A percentile compares a stretch with the other conserved stretches of the same genome.
phyloP scores from a whole-genome alignment of 2,888 invertebrate genomes.

The Brachycybe producta region DNA sequence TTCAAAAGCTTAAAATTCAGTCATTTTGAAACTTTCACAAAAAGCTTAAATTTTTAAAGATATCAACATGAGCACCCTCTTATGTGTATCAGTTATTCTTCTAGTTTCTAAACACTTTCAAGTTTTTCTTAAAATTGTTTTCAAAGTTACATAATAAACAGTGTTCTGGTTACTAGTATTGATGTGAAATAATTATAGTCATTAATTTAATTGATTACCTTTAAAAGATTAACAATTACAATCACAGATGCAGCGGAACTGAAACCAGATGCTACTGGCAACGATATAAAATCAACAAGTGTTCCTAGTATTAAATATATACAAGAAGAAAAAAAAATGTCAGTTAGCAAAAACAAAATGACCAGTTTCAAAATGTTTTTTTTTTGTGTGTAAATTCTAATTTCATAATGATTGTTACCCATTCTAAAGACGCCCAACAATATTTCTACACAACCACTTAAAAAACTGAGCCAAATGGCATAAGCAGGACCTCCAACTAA shows the following conservation, averaged over 20 bases:
- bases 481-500: constrained; percentile 32
- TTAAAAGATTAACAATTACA: constrained; percentile 58
- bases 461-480: constrained; percentile 67
- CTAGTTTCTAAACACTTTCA: no score
- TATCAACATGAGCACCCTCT: no score
- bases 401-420: constrained; percentile 43
- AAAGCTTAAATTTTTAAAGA: no score
- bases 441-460: constrained; percentile 66
- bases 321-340: background rate
- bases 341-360: constrained; percentile 16
- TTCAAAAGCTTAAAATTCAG: no score
- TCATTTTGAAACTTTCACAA: no score
- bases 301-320: constrained; percentile 46
- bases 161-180: no score
- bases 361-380: background rate
- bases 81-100: no score
- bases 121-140: no score
- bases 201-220: constrained; percentile 18
- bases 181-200: no score
- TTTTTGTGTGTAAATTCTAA: background rate
- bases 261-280: constrained; percentile 71
- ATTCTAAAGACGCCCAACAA: constrained; percentile 68
- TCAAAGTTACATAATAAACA: no score
- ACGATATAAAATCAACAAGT: constrained; percentile 69
- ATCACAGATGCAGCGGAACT: constrained; percentile 74